Evolutionary conservation across 2,888 invertebrate genomes (phyloP).

Genomic region (Drosophila ezoana): DNA sequence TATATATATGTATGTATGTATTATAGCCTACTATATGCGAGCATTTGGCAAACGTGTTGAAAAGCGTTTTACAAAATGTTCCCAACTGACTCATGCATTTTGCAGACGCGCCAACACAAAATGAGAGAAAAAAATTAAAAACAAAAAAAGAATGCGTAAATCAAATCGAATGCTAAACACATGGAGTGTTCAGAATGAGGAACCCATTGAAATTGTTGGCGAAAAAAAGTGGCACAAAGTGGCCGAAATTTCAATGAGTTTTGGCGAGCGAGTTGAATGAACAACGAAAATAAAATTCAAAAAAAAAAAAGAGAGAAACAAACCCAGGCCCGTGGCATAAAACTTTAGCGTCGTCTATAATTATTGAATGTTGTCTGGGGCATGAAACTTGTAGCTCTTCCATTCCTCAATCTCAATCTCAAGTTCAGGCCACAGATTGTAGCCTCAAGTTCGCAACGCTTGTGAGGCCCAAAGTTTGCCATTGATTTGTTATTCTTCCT

Average conservation of each 20-base stretch:
- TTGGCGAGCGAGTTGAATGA: conserved; percentile 52
- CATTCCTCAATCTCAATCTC: conserved; percentile 34
- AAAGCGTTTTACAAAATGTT: conserved; percentile 58
- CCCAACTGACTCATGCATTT: conserved; percentile 58
- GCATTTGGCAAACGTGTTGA: conserved; percentile 59
- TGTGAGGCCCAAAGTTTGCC: conserved; percentile 44
- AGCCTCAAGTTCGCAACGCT: conserved; percentile 52
- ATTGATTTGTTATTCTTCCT: conserved; percentile 30
- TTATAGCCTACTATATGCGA: background rate
- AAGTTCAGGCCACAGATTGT: conserved; percentile 60
- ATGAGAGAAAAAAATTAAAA: background rate
- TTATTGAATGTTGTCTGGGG: conserved; percentile 58
- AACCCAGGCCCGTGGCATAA: conserved; percentile 33
- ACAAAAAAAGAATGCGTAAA: conserved; percentile 48
- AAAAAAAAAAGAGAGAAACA: conserved; percentile 2
- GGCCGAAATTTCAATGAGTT: conserved; percentile 64
- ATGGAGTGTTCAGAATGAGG: conserved; percentile 57
- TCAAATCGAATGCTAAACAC: conserved; percentile 75
- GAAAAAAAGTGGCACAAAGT: conserved; percentile 62
- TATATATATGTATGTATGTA: background rate
- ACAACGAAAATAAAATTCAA: conserved; percentile 28
- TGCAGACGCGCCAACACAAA: conserved; percentile 40
- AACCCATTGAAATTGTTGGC: conserved; percentile 38
- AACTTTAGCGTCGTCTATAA: conserved; percentile 53
- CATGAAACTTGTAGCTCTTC: conserved; percentile 72